Evolutionary conservation across 2,797 vertebrate genomes (phyloP).

Genomic region (Passerculus sandwichensis): DNA sequence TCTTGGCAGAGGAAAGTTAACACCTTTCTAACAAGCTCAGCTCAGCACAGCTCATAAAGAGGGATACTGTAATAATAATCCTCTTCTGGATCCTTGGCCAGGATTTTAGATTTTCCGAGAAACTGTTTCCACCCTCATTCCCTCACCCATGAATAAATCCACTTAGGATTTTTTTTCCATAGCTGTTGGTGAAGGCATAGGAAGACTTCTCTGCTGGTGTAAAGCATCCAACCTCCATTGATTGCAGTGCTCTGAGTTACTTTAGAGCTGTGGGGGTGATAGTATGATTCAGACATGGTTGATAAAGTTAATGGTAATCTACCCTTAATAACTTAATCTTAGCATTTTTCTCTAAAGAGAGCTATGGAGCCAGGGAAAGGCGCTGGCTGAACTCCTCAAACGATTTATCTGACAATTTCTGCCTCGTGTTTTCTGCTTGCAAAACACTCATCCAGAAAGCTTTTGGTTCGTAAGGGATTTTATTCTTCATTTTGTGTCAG

Average conservation of each 20-base stretch:
- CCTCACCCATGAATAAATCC: constrained; percentile 21
- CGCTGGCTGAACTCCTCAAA: background rate
- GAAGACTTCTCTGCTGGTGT: background rate
- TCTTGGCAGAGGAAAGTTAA: constrained; percentile 56
- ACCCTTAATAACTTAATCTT: constrained; percentile 1
- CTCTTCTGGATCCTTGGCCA: constrained; percentile 30
- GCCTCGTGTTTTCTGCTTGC: background rate
- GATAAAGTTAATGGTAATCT: constrained; percentile 16
- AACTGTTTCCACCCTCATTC: background rate
- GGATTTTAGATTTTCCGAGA: constrained; percentile 29
- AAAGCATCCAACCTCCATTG: constrained; percentile 7
- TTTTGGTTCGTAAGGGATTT: background rate
- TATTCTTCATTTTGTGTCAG: background rate
- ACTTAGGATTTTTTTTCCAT: background rate
- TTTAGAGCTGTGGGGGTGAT: background rate
- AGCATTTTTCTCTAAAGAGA: background rate
- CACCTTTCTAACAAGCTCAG: constrained; percentile 60
- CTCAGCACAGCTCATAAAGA: constrained; percentile 1
- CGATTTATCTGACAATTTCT: background rate
- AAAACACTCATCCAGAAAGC: background rate
- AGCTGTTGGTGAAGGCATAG: constrained; percentile 13
- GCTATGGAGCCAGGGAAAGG: background rate
- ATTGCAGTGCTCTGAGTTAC: background rate
- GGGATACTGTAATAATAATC: constrained; percentile 19
- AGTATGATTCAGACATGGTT: background rate